Evolutionary conservation across 2,888 invertebrate species (phyloP), one percentile per base, ranked within the genome.

Genomic region (Priocnemis perturbator): DNA sequence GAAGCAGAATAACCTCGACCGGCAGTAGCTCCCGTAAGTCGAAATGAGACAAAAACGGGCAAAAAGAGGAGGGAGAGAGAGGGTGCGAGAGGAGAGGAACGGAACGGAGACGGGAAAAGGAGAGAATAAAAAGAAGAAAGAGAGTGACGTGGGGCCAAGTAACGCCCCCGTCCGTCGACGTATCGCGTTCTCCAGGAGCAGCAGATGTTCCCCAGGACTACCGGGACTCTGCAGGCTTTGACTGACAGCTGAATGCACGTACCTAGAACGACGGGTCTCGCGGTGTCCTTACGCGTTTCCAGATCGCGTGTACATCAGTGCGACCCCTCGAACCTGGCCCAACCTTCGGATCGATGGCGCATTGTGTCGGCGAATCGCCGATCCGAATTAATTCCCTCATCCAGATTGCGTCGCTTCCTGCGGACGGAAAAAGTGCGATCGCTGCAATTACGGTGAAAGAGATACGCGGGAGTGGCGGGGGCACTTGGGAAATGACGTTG

Each of bases 221-320:
- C 73, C 72, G 74, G 69, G 78, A 74, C 71, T 76, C 67, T 20
- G 64, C 48, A 30, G 37, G 26, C 45, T n/a, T 50, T 88, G 88
- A 89, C 78, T 88, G 88, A 88, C 88, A 87, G 86, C 82, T 88
- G 85, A 88, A 88, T 87, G 82, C 81, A 72, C 67, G 64, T 55
- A 73, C 48, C 55, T 70, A 69, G 71, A 72, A 76, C 73, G 75
- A 77, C 70, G 63, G 71, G 55, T 30, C 61, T 66, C 67, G 67
- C 65, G 69, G 68, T 78, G 67, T 78, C 73, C 76, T 63, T 67
- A 66, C 75, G 64, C 48, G 61, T 64, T 73, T 69, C 76, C 76
- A 71, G 66, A 58, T 75, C 73, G 71, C 65, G 60, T 62, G 58
- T 60, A 68, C 62, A 17, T 50, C 50, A 20, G 17, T 20, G 19